Percentiles rank a stretch among this genome's conserved stretches.
Conservation (phyloP, 2,113 vertebrate species). For the Fregetta grallaria region DNA sequence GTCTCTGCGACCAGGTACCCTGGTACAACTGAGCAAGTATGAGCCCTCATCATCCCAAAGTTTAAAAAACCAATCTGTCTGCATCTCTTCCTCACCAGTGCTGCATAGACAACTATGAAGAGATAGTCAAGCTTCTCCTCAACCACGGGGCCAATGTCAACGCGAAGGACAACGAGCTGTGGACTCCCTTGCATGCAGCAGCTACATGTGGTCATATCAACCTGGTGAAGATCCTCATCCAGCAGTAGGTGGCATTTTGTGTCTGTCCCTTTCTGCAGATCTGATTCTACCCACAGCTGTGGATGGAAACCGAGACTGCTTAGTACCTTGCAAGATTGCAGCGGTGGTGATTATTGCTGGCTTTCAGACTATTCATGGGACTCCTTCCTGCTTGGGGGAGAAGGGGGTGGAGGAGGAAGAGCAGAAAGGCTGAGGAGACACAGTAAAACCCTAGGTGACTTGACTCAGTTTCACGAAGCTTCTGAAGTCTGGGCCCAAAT, state of each 20-base stretch:
- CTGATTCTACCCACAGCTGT: background rate
- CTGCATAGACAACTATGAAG: constrained; percentile 98
- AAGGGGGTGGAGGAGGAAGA: background rate
- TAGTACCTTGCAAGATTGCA: background rate
- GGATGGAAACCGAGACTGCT: background rate
- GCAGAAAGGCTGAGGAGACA: background rate
- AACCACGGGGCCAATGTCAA: constrained; percentile 89
- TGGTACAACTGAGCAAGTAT: background rate
- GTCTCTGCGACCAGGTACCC: background rate
- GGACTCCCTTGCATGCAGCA: constrained; percentile 94
- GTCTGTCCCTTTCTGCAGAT: background rate
- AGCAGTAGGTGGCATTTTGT: constrained; percentile 82
- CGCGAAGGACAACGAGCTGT: constrained; percentile 94
- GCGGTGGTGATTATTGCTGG: background rate
- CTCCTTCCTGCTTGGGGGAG: background rate
- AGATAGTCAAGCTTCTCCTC: constrained; percentile 92
- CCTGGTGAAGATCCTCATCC: constrained; percentile 92
- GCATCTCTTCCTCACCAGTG: constrained; percentile 76
- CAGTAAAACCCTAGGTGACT: background rate
- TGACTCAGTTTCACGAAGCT: background rate
- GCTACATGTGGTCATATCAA: constrained; percentile 94
- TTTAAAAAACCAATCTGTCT: background rate
- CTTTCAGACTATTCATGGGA: background rate
- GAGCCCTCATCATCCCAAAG: background rate
- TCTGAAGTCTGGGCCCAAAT: background rate